Evolutionary conservation across 2,888 invertebrate species (phyloP).

Genomic region (Dryobotodes eremita): DNA sequence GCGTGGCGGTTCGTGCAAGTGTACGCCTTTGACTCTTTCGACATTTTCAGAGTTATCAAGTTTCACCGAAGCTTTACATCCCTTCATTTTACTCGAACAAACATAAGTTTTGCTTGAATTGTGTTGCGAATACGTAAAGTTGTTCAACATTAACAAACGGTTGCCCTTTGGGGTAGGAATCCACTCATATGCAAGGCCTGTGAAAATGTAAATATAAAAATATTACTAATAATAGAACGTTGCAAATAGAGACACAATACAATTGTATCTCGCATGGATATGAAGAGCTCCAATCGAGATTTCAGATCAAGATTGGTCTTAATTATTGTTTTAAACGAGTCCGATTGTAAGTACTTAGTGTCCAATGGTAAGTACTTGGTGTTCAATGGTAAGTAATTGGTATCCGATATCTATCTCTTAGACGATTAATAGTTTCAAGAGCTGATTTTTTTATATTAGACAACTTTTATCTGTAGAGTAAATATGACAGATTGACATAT

Average conservation of each 20-base stretch:
- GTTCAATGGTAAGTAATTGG: too few relatives aligned
- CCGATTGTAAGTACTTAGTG: too few relatives aligned
- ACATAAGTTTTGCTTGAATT: not conserved
- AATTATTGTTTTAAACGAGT: not conserved
- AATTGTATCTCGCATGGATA: not conserved
- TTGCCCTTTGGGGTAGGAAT: constrained; percentile 25
- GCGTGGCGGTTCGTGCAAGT: constrained; percentile 15
- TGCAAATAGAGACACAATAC: not conserved
- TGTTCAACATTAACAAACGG: constrained; percentile 18
- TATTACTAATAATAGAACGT: not conserved
- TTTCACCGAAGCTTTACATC: constrained; percentile 29
- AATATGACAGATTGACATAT: not conserved
- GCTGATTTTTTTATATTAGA: not conserved
- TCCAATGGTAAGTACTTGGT: too few relatives aligned
- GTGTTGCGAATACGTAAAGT: constrained; percentile 22
- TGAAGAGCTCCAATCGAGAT: not conserved
- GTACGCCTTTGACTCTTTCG: constrained; percentile 1
- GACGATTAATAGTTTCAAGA: not conserved
- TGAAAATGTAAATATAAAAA: not conserved
- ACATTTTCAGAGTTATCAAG: constrained; percentile 15
- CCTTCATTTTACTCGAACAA: constrained; percentile 18
- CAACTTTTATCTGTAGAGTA: not conserved
- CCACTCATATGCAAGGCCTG: constrained; percentile 16
- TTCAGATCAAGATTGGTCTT: not conserved
- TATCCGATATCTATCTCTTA: not conserved